Evolutionary conservation across 2,888 invertebrate genomes (phyloP).

Genomic region (Nineta flava): DNA sequence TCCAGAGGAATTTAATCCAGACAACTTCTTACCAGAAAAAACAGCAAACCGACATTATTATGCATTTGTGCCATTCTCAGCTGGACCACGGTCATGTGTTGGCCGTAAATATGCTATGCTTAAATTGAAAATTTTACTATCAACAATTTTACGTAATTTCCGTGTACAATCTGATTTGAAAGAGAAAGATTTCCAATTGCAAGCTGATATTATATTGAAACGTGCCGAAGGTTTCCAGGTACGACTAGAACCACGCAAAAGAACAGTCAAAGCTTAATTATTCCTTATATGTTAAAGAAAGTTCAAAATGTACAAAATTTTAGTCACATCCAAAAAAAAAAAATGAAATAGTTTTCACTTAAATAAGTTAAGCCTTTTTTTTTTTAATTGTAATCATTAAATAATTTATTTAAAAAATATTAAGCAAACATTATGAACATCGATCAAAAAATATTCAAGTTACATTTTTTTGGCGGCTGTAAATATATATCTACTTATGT

Average conservation of each 20-base stretch:
- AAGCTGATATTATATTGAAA: slow-evolving; percentile 59
- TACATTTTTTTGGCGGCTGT: too few species aligned
- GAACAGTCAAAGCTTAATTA: background rate
- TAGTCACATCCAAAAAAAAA: too few species aligned
- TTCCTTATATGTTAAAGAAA: too few species aligned
- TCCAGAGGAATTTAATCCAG: slow-evolving; percentile 57
- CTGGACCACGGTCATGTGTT: slow-evolving; percentile 66
- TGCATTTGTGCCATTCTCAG: slow-evolving; percentile 65
- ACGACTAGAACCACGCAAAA: slow-evolving; percentile 49
- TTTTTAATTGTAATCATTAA: too few species aligned
- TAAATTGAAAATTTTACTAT: slow-evolving; percentile 55
- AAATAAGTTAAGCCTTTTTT: too few species aligned
- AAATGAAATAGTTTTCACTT: too few species aligned
- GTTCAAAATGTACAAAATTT: too few species aligned
- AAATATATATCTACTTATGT: too few species aligned
- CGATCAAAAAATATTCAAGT: too few species aligned
- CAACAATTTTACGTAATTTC: slow-evolving; percentile 55
- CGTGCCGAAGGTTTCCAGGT: slow-evolving; percentile 58
- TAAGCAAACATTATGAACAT: too few species aligned
- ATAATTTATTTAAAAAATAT: too few species aligned
- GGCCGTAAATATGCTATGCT: slow-evolving; percentile 69
- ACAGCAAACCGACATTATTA: slow-evolving; percentile 62
- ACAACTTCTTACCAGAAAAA: slow-evolving; percentile 63
- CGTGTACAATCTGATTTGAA: slow-evolving; percentile 42
- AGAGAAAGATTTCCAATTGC: slow-evolving; percentile 49